phyloP scores from a whole-genome alignment of 1,140 invertebrate genomes.

The Ceratina australensis region DNA sequence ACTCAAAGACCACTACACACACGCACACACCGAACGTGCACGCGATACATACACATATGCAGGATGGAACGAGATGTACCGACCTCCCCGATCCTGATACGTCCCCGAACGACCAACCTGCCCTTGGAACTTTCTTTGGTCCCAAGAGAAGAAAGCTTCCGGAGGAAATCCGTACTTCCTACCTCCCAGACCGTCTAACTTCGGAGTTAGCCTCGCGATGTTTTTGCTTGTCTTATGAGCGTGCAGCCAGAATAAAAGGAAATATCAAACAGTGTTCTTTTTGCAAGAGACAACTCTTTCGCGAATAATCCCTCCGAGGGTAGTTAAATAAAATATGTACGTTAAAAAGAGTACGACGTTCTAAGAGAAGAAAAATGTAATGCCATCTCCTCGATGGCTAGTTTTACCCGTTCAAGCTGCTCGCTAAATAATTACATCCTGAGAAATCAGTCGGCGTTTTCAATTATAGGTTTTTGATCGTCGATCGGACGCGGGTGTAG shows the following conservation, averaged over 20 bases:
- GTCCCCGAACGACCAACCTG: conserved; percentile 23
- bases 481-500: background rate
- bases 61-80: conserved; percentile 39
- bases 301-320: too few species aligned
- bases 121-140: conserved; percentile 43
- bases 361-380: too few species aligned
- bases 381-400: too few species aligned
- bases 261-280: background rate
- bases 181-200: conserved; percentile 5
- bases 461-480: background rate
- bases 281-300: too few species aligned
- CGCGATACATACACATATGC: background rate
- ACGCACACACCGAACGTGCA: too few species aligned
- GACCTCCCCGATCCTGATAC: conserved; percentile 1
- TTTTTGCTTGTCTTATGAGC: conserved; percentile 14
- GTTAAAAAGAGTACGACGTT: too few species aligned
- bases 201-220: conserved; percentile 32
- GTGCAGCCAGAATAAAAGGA: background rate
- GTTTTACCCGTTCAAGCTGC: too few species aligned
- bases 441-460: background rate
- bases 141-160: conserved; percentile 45
- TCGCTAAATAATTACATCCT: too few species aligned
- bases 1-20: conserved; percentile 68
- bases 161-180: conserved; percentile 51
- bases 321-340: too few species aligned